Base-by-base conservation (phyloP, 2,797 vertebrate species). In the Phoxinus dragarum region DNA sequence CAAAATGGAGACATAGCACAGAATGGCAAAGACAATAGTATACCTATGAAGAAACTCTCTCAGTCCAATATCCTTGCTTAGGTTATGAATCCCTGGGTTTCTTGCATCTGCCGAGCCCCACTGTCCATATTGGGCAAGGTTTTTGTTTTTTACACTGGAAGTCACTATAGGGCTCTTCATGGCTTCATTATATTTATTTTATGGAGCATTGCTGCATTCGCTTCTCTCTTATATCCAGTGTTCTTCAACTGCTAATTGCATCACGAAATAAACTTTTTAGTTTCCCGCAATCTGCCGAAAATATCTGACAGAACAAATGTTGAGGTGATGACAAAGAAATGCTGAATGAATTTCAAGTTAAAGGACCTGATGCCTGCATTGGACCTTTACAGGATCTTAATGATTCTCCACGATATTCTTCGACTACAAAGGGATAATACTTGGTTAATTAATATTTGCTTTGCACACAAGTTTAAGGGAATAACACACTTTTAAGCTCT, bases 1-100 rank as follows among this genome's bases (percentile, higher is more conserved):
- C 92, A 91, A 56, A 95, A 93, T 1, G 92, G 93, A 78, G 92
- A 95, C n/a, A 91, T 96, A 21, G 95, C 95, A 52, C 94, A 95
- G 86, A 95, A 95, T 1, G 93, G 94, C 61, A 94, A 89, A 88
- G 94, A 95, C 82, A 68, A 64, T 69, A 91, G 91, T 69, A 89
- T 96, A n/a, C 94, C 94, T 9, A 95, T 96, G 94, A 94, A 93
- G 82, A 94, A 91, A 84, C 91, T 96, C 84, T 92, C 91, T 27
- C 93, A 94, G 88, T 87, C 68, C 56, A n/a, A 16, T 77, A 44
- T 84, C 61, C 40, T 44, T 61, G 34, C 82, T 79, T 85, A 80
- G 61, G 31, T 80, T 47, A 59, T 66, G 40, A 47, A 8, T 42
- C 16, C 61, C 78, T 21, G 68, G 61, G 7, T 42, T 87, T 47